Conservation (phyloP, 2,888 invertebrate genomes). For the Habrosyne pyritoides region DNA sequence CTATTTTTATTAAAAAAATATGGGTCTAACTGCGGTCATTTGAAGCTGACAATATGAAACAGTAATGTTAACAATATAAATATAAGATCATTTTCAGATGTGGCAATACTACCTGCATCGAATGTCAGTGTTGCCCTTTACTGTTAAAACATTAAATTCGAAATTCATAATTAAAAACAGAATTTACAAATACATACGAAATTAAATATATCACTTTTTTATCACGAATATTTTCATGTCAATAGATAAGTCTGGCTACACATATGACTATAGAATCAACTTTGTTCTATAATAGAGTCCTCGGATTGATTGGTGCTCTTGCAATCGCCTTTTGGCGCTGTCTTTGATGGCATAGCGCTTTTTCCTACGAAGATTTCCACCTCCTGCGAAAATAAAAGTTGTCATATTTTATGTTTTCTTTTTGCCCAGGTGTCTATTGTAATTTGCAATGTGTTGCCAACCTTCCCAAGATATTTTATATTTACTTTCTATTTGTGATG, state of each 20-base stretch:
- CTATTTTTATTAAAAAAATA: slow-evolving; percentile 6
- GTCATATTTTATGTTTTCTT: background rate
- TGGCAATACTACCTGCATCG: slow-evolving; percentile 8
- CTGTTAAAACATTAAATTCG: background rate
- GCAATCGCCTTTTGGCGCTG: slow-evolving; percentile 62
- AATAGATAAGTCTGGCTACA: slow-evolving; percentile 23
- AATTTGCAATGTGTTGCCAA: too few relatives aligned
- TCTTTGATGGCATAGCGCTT: slow-evolving; percentile 52
- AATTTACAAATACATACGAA: background rate
- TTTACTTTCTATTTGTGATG: too few relatives aligned
- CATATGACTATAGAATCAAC: slow-evolving; percentile 53
- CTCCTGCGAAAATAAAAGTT: slow-evolving; percentile 52
- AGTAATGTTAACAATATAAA: too few relatives aligned
- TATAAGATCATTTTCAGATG: background rate
- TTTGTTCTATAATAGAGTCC: slow-evolving; percentile 43
- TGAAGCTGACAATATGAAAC: background rate
- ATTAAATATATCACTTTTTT: slow-evolving; percentile 5
- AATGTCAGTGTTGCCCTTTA: background rate
- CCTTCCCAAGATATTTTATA: too few relatives aligned
- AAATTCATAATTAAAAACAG: slow-evolving; percentile 2
- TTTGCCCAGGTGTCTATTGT: background rate
- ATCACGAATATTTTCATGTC: slow-evolving; percentile 14
- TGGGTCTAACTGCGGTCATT: background rate
- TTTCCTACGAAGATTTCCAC: slow-evolving; percentile 78
- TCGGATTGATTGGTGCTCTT: slow-evolving; percentile 38